Conservation (phyloP, 2,113 vertebrate genomes). For the Pygoscelis adeliae region DNA sequence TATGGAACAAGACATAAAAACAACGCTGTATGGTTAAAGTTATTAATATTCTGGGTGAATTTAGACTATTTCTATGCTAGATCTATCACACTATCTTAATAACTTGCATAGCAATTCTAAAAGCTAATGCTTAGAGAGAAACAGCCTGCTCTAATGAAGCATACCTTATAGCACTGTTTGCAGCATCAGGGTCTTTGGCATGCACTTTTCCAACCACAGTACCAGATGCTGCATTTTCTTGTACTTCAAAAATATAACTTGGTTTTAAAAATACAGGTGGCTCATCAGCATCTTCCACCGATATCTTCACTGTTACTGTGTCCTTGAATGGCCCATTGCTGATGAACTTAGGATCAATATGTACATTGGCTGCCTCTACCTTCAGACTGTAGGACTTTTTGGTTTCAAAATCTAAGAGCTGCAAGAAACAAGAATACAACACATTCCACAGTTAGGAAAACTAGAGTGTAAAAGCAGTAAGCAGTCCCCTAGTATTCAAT, state of each 20-base stretch:
- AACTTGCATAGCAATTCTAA: neutral
- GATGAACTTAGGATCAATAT: constrained; percentile 90
- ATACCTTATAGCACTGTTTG: constrained; percentile 91
- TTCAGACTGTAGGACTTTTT: constrained; percentile 91
- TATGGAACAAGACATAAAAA: neutral
- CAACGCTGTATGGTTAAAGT: neutral
- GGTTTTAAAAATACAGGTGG: constrained; percentile 89
- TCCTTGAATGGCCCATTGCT: constrained; percentile 97
- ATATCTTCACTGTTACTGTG: constrained; percentile 90
- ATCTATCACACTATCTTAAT: neutral
- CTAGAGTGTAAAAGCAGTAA: neutral
- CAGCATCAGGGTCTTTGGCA: constrained; percentile 93
- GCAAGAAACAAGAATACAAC: constrained; percentile 17
- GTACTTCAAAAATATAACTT: constrained; percentile 90
- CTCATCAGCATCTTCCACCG: constrained; percentile 93
- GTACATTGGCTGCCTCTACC: constrained; percentile 91
- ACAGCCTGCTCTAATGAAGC: neutral
- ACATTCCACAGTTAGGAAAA: neutral
- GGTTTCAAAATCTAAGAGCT: constrained; percentile 94
- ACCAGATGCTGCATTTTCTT: constrained; percentile 90
- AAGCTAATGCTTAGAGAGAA: neutral
- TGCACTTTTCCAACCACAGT: constrained; percentile 92
- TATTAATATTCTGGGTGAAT: neutral
- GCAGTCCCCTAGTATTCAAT: neutral
- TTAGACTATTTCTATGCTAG: neutral